Evolutionary conservation across 2,797 vertebrate species (phyloP).

Genomic region (Halcyon smyrnensis): DNA sequence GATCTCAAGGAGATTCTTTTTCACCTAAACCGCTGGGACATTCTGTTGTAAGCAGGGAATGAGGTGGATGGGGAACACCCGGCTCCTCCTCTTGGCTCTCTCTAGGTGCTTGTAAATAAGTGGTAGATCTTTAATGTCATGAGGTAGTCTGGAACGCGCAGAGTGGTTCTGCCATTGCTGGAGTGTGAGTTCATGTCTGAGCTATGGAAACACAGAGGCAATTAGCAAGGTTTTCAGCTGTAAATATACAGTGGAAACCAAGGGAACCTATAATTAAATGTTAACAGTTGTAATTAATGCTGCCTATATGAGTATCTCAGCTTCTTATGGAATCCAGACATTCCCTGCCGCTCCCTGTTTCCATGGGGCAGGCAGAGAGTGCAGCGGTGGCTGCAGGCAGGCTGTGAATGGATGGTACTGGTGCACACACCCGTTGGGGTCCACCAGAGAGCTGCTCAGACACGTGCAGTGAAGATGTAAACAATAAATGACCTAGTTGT

Average conservation of each 20-base stretch:
- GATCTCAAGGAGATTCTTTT: not conserved
- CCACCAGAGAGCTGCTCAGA: not conserved
- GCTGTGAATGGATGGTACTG: not conserved
- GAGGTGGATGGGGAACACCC: not conserved
- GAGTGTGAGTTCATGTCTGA: not conserved
- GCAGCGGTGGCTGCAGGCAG: not conserved
- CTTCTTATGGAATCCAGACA: constrained; percentile 42
- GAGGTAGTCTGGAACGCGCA: not conserved
- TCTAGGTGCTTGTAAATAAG: not conserved
- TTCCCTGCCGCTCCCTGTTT: constrained; percentile 29
- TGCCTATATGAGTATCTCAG: constrained; percentile 9
- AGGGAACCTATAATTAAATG: constrained; percentile 48
- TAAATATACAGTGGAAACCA: constrained; percentile 30
- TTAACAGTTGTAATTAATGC: constrained; percentile 50
- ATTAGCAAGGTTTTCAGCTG: constrained; percentile 19
- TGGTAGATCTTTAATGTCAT: not conserved
- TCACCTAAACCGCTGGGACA: not conserved
- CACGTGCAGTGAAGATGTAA: not conserved
- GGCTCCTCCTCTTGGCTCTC: not conserved
- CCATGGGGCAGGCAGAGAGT: not conserved
- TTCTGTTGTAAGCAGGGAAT: not conserved
- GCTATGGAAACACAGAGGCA: constrained; percentile 16
- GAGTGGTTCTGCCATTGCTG: not conserved
- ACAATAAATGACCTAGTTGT: not conserved
- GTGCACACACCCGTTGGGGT: not conserved